Base-by-base conservation (phyloP, 2,113 vertebrate species). In the Burhinus oedicnemus region DNA sequence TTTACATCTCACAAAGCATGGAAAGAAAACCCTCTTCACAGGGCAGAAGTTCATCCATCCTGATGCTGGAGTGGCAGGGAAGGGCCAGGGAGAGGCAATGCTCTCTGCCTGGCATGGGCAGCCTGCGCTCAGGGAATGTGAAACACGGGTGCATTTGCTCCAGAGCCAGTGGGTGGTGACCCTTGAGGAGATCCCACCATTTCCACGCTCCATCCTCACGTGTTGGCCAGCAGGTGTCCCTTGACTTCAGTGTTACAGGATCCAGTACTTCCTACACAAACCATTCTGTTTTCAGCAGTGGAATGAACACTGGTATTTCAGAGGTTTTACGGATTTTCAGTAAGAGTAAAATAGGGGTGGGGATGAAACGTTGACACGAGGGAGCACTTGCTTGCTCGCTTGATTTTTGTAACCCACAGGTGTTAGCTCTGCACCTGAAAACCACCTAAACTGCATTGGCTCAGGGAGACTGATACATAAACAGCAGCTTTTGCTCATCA, bases 1-100 rank as follows among this genome's bases (percentile, higher is more conserved):
- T 83, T 80, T 58, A 36, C 6, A 16, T 23, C 61, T 71, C 0
- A 0, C 55, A 75, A 47, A 49, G 66, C 14, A 74, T 15, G 0
- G 0, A 32, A 89, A 76, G 47, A 68, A 83, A 54, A 34, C 12
- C 5, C 9, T 32, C 20, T 54, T 47, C 38, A 32, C 6, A 23
- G 21, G 26, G 38, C 58, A 54, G 36, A 58, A 45, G 4, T 36
- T 74, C 32, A 36, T 34, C 40, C 42, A 45, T 32, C 34, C 26
- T 20, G 40, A 66, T 4, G 45, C n/a, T 49, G 29, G 38, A 0
- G 1, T 5, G 23, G 18, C 21, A 19, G 49, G 14, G 29, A 55
- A 71, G 26, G 9, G 5, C 20, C 30, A 34, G 8, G 42, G 23
- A 71, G 21, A 19, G 11, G 19, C 0, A 3, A 51, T 42, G 25